These are phyloP conservation scores for Oenanthe melanoleuca DNA, from an alignment of 2,113 vertebrate species.

Conservation along the genomic window DNA sequence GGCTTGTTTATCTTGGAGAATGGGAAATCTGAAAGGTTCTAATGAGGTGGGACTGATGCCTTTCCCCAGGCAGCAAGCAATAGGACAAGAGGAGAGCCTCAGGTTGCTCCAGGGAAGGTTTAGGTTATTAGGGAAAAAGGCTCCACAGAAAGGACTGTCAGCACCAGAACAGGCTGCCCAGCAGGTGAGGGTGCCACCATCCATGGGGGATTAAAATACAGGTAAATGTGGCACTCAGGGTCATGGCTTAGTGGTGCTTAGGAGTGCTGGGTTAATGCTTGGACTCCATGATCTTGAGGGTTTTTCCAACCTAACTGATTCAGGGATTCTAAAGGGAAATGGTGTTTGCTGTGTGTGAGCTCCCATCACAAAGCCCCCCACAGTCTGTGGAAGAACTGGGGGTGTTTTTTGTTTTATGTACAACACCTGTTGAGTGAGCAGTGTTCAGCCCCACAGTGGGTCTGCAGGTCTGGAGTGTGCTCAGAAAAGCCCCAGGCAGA, in stretches of 20 bases:
- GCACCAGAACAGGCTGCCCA: neutral
- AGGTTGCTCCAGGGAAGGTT: neutral
- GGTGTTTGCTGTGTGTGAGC: neutral
- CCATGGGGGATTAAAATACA: neutral
- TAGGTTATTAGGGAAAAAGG: neutral
- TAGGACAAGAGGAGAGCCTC: too few species aligned
- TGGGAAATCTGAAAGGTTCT: neutral
- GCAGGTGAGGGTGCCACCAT: neutral
- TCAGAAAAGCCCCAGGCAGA: neutral
- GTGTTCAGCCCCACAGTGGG: neutral
- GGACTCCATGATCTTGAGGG: too few species aligned
- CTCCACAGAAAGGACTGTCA: neutral
- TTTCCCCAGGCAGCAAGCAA: neutral
- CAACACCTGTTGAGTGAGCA: accelerated
- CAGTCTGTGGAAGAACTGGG: neutral
- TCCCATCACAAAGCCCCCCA: neutral
- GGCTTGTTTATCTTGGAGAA: neutral
- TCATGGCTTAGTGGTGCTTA: neutral
- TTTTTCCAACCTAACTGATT: neutral
- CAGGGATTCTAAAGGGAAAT: neutral
- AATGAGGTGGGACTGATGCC: neutral
- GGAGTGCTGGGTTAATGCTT: neutral
- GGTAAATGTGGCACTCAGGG: neutral
- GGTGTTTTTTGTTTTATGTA: neutral
- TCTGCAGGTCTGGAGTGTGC: neutral